Conservation (phyloP, 2,888 invertebrate species). For the Cryptus armator region DNA sequence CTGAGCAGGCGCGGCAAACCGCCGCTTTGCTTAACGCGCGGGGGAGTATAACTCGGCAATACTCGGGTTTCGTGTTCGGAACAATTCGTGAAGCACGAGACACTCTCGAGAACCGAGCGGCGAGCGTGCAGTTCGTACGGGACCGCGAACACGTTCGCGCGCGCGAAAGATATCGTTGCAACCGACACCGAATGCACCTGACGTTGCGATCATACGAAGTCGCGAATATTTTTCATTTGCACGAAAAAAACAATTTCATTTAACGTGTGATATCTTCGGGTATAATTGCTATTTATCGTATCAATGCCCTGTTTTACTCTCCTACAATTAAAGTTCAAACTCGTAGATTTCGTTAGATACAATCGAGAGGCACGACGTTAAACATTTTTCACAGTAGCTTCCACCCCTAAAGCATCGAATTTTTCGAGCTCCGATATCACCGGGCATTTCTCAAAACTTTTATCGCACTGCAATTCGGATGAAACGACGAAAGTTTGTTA, state of each 20-base stretch:
- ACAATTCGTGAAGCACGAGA: conserved; percentile 56
- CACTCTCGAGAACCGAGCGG: conserved; percentile 61
- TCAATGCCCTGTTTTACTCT: neutral
- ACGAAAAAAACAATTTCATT: neutral
- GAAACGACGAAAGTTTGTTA: conserved; percentile 32
- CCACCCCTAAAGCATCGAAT: neutral
- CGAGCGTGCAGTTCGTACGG: conserved; percentile 78
- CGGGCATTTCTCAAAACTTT: conserved; percentile 10
- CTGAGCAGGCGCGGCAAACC: conserved; percentile 64
- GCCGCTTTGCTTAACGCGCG: conserved; percentile 60
- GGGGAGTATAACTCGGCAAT: conserved; percentile 71
- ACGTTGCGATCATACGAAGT: neutral
- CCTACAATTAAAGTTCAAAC: neutral
- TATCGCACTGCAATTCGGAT: neutral
- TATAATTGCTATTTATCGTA: neutral
- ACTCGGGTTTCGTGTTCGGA: conserved; percentile 55
- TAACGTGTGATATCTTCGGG: neutral
- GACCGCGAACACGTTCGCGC: conserved; percentile 74
- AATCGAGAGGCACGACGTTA: conserved; percentile 36
- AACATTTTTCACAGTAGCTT: neutral
- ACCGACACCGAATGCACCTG: conserved; percentile 40
- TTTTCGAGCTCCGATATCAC: neutral
- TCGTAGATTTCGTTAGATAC: neutral
- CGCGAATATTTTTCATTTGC: neutral
- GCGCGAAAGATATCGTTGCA: conserved; percentile 28